Percentiles rank a stretch among this genome's conserved stretches.
Evolutionary conservation across 2,888 invertebrate species (phyloP).

Genomic region (Euzophera pinguis): DNA sequence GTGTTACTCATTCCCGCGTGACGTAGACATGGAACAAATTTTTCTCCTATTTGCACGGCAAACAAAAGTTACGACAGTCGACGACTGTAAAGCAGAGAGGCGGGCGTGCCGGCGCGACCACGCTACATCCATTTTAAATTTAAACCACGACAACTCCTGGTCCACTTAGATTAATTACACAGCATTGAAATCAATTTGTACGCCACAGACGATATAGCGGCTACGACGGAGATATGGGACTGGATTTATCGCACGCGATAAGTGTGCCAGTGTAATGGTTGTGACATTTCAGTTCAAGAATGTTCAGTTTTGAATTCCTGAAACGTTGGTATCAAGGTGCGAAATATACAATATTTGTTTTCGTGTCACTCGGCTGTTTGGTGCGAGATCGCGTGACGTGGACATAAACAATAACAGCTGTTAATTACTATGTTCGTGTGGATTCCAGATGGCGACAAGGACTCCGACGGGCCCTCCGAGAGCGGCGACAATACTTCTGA

Average conservation of each 20-base stretch:
- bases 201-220: constrained; percentile 23
- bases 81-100: constrained; percentile 44
- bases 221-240: constrained; percentile 42
- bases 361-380: constrained; percentile 16
- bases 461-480: constrained; percentile 75
- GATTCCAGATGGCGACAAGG: constrained; percentile 71
- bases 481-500: constrained; percentile 76
- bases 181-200: constrained; percentile 31
- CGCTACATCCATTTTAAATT: constrained; percentile 47
- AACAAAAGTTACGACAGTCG: constrained; percentile 54
- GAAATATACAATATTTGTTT: constrained; percentile 31
- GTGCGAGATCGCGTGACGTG: constrained; percentile 27
- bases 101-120: constrained; percentile 47
- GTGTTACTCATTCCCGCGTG: constrained; percentile 62
- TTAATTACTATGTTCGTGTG: constrained; percentile 4
- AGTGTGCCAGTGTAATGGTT: constrained; percentile 54
- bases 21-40: constrained; percentile 65
- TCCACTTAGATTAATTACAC: constrained; percentile 38
- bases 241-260: constrained; percentile 59
- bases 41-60: constrained; percentile 68
- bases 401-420: constrained; percentile 32
- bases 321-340: constrained; percentile 73
- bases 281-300: constrained; percentile 47
- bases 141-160: constrained; percentile 26
- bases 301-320: constrained; percentile 73